A percentile compares a stretch with the other conserved stretches of the same genome.
Conservation (phyloP, 2,113 vertebrate species). For the Smithornis capensis region DNA sequence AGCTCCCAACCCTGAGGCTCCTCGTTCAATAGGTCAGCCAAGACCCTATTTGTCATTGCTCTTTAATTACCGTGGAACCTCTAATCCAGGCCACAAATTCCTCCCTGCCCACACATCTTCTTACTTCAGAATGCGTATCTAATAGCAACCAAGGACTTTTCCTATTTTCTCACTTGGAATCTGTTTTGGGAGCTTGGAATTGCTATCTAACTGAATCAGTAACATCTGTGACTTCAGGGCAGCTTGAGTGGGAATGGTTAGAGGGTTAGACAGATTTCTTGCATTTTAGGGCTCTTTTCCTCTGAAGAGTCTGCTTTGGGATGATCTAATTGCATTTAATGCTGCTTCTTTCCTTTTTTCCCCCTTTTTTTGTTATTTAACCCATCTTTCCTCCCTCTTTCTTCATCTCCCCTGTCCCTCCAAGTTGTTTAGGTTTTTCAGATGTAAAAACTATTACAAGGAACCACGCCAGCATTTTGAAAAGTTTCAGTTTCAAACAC, state of each 20-base stretch:
- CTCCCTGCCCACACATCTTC: slow-evolving; percentile 66
- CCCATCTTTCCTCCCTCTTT: not conserved
- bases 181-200: slow-evolving; percentile 78
- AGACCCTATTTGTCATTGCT: slow-evolving; percentile 50
- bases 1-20: slow-evolving; percentile 9
- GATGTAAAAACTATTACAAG: slow-evolving; percentile 57
- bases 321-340: slow-evolving; percentile 58
- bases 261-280: slow-evolving; percentile 79
- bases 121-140: slow-evolving; percentile 78
- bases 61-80: slow-evolving; percentile 72
- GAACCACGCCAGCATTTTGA: slow-evolving; percentile 46
- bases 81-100: slow-evolving; percentile 80
- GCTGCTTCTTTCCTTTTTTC: slow-evolving; percentile 20
- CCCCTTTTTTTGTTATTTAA: not conserved
- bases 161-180: slow-evolving; percentile 81
- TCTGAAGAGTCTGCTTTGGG: slow-evolving; percentile 49
- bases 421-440: slow-evolving; percentile 44
- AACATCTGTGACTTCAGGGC: slow-evolving; percentile 83
- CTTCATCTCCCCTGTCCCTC: not conserved
- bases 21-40: not conserved
- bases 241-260: slow-evolving; percentile 64
- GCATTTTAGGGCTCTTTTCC: slow-evolving; percentile 66
- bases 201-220: slow-evolving; percentile 78
- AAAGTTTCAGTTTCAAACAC: slow-evolving; percentile 62
- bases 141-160: slow-evolving; percentile 80